Percentiles rank a stretch among this genome's conserved stretches.
Evolutionary conservation across 1,140 invertebrate species (phyloP).

Genomic region (Camponotus pennsylvanicus): DNA sequence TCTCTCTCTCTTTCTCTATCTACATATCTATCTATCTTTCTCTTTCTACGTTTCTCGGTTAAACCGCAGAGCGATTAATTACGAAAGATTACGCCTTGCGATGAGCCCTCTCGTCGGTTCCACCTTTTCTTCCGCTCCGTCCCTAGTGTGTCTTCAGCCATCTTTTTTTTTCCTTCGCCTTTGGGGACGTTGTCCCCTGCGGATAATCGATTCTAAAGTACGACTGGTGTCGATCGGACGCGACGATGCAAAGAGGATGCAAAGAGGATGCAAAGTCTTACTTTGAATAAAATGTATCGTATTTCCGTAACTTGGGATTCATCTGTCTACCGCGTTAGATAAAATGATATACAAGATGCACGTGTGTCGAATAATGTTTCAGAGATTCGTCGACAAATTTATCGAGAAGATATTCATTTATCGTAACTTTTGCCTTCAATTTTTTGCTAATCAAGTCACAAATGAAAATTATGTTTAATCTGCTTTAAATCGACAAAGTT

Average conservation of each 20-base stretch:
- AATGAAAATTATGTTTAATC: constrained; percentile 32
- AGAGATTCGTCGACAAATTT: background rate
- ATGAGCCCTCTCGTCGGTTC: constrained; percentile 29
- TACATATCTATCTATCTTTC: background rate
- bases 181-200: background rate
- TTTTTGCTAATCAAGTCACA: background rate
- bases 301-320: background rate
- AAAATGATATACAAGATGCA: constrained; percentile 14
- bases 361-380: constrained; percentile 9
- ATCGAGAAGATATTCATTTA: background rate
- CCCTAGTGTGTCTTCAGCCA: background rate
- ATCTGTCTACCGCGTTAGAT: constrained; percentile 8
- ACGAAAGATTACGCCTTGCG: constrained; percentile 68
- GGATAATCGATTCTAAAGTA: constrained; percentile 60
- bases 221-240: background rate
- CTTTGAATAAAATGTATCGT: constrained; percentile 31
- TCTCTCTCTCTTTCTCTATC: constrained; percentile 11
- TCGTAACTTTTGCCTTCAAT: background rate
- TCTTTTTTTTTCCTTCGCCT: background rate
- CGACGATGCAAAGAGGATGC: background rate
- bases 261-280: background rate
- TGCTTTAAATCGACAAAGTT: background rate
- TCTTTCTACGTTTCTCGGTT: constrained; percentile 54
- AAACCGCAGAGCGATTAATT: constrained; percentile 71
- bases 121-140: constrained; percentile 23